Conservation (phyloP, 2,113 vertebrate species). For the Panthera uncia region DNA sequence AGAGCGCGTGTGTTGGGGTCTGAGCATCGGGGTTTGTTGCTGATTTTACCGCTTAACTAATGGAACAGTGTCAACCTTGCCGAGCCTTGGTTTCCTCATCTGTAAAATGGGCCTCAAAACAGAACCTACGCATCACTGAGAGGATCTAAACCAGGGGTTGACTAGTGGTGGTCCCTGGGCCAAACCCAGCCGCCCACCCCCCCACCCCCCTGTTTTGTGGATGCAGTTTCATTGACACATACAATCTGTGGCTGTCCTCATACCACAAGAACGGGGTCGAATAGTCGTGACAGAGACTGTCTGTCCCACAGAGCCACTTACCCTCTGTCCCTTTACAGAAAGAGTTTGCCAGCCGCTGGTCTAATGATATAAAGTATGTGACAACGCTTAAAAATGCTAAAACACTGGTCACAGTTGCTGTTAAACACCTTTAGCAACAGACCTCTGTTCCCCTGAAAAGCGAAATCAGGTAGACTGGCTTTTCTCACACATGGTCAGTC, state of each 20-base stretch:
- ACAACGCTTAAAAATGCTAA: not conserved
- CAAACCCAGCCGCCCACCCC: not conserved
- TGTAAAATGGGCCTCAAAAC: not conserved
- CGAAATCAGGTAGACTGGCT: not conserved
- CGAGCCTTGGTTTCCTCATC: not conserved
- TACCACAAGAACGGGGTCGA: not conserved
- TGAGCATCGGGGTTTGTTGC: not conserved
- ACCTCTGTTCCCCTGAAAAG: slow-evolving; percentile 52
- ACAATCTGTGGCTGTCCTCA: not conserved
- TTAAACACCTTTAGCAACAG: not conserved
- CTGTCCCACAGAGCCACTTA: not conserved
- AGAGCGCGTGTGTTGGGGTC: not conserved
- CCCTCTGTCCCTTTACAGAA: not conserved
- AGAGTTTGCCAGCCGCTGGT: not conserved
- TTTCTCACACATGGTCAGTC: not conserved
- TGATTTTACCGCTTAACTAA: not conserved
- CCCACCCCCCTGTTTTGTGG: not conserved
- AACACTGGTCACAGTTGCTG: not conserved
- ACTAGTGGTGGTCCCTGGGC: not conserved
- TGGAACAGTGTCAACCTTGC: not conserved
- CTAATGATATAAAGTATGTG: not conserved
- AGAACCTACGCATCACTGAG: not conserved
- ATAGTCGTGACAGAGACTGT: not conserved
- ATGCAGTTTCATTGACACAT: not conserved
- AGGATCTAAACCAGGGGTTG: not conserved